These are phyloP conservation scores for Arctia plantaginis DNA, from an alignment of 2,888 invertebrate genomes.

Conservation along the genomic window DNA sequence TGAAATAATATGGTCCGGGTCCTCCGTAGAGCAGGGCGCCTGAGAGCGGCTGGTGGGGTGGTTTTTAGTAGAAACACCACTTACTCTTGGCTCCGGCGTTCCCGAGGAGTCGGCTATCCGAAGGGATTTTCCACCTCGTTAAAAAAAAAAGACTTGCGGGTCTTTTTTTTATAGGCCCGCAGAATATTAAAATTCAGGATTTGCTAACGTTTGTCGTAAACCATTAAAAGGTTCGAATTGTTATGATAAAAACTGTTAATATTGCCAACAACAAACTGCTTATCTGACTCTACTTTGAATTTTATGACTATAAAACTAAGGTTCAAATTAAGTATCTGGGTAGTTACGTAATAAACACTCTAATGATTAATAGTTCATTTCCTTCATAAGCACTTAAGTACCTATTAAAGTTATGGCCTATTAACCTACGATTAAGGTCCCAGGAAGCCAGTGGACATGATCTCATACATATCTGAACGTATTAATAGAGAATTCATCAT, in stretches of 20 bases:
- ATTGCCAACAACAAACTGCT: not conserved
- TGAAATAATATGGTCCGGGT: too few species aligned
- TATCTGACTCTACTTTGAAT: not conserved
- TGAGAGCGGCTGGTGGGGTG: too few species aligned
- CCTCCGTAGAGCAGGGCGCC: too few species aligned
- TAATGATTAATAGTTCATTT: constrained; percentile 24
- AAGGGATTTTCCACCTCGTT: too few species aligned
- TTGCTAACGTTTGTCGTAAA: not conserved
- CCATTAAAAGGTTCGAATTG: not conserved
- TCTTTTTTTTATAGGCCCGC: too few species aligned
- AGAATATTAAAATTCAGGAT: not conserved
- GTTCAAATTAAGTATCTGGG: not conserved
- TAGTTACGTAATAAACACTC: constrained; percentile 8
- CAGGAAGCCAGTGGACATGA: constrained; percentile 15
- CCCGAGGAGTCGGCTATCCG: too few species aligned
- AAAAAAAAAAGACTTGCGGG: too few species aligned
- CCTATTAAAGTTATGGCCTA: constrained; percentile 30
- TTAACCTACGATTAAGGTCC: constrained; percentile 30
- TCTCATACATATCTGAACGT: constrained; percentile 47
- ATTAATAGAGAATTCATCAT: constrained; percentile 55
- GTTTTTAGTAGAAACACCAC: too few species aligned
- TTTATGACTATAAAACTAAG: not conserved
- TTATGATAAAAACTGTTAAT: not conserved
- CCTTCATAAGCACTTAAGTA: constrained; percentile 16
- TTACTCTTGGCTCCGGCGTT: too few species aligned